These are phyloP conservation scores for Dasypolia templi DNA, from an alignment of 2,888 invertebrate species.

Conservation along the genomic window DNA sequence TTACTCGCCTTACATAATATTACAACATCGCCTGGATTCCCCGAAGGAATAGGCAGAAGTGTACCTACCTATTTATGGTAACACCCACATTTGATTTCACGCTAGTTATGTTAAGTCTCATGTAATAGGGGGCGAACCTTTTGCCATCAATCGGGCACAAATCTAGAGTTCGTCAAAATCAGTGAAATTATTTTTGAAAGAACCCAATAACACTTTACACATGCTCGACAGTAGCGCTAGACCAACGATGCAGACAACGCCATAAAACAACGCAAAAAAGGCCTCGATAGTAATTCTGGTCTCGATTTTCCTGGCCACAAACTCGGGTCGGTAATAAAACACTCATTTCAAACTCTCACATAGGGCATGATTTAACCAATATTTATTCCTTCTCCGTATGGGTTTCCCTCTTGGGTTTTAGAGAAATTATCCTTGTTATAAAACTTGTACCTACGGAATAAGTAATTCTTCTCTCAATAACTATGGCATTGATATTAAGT, in stretches of 20 bases:
- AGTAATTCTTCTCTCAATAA: not conserved
- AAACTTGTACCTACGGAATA: slow-evolving; percentile 31
- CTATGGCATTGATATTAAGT: not conserved
- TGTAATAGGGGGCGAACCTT: not conserved
- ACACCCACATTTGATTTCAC: not conserved
- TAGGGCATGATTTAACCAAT: slow-evolving; percentile 72
- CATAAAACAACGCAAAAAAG: not conserved
- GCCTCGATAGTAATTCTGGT: not conserved
- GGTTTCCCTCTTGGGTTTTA: slow-evolving; percentile 35
- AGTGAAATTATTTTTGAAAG: not conserved
- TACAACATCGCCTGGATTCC: not conserved
- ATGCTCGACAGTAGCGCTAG: not conserved
- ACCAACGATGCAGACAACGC: not conserved
- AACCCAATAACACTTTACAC: not conserved
- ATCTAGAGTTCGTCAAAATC: too few species aligned
- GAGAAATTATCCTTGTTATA: slow-evolving; percentile 47
- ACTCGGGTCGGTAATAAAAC: slow-evolving; percentile 67
- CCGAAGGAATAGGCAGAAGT: not conserved
- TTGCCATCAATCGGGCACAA: not conserved
- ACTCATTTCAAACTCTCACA: slow-evolving; percentile 67
- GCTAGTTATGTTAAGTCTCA: too few species aligned
- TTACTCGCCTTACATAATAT: too few species aligned
- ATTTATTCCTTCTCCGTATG: slow-evolving; percentile 63
- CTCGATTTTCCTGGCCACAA: slow-evolving; percentile 55
- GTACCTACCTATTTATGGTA: not conserved